Conservation (phyloP, 2,113 vertebrate genomes). For the Lamprotornis superbus region DNA sequence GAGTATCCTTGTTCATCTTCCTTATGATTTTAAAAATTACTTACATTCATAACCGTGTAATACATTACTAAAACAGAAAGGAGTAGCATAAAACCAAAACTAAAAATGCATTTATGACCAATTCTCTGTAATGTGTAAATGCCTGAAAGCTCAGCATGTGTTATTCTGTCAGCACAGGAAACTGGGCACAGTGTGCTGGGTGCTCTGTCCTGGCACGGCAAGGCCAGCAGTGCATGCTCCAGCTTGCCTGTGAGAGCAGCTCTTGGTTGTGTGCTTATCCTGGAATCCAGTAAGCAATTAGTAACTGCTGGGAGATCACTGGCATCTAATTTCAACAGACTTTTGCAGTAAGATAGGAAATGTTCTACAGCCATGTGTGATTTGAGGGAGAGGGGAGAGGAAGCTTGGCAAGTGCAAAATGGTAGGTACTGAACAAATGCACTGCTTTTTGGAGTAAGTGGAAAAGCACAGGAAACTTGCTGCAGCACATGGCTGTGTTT, state of each 20-base stretch:
- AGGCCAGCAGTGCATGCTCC: background rate
- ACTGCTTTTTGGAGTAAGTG: background rate
- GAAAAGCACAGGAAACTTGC: background rate
- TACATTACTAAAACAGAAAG: background rate
- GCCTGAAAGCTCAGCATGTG: background rate
- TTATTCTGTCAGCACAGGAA: background rate
- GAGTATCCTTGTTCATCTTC: background rate
- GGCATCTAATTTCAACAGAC: too few relatives aligned
- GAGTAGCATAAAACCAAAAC: background rate
- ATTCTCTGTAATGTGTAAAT: background rate
- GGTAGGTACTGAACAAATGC: background rate
- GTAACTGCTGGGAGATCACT: background rate
- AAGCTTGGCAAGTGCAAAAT: background rate
- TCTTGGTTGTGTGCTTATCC: background rate
- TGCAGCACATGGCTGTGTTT: background rate
- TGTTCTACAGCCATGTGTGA: accelerated
- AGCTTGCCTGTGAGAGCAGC: background rate
- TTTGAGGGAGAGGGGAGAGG: background rate
- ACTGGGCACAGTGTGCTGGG: background rate
- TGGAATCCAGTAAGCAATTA: background rate
- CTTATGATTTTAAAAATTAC: background rate
- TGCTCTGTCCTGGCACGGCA: too few relatives aligned
- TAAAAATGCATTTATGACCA: background rate
- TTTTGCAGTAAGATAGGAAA: background rate
- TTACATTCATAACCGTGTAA: background rate